Conservation (phyloP, 1,140 invertebrate genomes). For the Temnothorax longispinosus region DNA sequence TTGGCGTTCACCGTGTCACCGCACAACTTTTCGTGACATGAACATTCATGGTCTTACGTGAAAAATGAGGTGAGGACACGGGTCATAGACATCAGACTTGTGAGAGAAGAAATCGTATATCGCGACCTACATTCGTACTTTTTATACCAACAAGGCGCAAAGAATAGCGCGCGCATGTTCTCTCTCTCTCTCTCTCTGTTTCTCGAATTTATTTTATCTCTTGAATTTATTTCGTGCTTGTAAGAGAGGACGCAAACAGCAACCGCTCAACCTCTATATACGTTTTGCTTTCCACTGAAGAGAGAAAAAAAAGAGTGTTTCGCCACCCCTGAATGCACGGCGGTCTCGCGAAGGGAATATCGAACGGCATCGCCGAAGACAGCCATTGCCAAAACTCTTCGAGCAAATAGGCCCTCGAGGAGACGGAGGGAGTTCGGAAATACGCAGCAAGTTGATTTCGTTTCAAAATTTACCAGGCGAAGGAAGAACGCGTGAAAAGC, state of each 20-base stretch:
- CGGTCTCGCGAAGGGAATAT: slow-evolving; percentile 18
- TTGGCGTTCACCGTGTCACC: neutral
- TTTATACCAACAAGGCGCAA: slow-evolving; percentile 4
- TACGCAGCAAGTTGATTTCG: slow-evolving; percentile 16
- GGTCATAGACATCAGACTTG: neutral
- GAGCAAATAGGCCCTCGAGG: slow-evolving; percentile 2
- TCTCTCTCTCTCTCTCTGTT: too few species aligned
- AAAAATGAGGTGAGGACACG: slow-evolving; percentile 25
- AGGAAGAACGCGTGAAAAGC: neutral
- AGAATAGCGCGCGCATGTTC: slow-evolving; percentile 8
- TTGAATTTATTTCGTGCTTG: slow-evolving; percentile 45
- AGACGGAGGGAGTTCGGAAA: neutral
- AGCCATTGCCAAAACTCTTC: slow-evolving; percentile 23
- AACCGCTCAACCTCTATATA: neutral
- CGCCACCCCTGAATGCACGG: slow-evolving; percentile 5
- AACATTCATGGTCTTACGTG: neutral
- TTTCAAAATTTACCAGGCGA: neutral
- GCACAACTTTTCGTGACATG: neutral
- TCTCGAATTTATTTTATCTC: slow-evolving; percentile 43
- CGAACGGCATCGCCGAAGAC: slow-evolving; percentile 13
- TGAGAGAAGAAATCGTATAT: slow-evolving; percentile 42
- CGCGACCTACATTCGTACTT: slow-evolving; percentile 27
- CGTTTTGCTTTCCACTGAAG: neutral
- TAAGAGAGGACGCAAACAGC: slow-evolving; percentile 38
- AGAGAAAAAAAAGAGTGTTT: slow-evolving; percentile 4